Evolutionary conservation across 2,113 vertebrate genomes (phyloP), one percentile per base, ranked within the genome.

Genomic region (Taxidea taxus): DNA sequence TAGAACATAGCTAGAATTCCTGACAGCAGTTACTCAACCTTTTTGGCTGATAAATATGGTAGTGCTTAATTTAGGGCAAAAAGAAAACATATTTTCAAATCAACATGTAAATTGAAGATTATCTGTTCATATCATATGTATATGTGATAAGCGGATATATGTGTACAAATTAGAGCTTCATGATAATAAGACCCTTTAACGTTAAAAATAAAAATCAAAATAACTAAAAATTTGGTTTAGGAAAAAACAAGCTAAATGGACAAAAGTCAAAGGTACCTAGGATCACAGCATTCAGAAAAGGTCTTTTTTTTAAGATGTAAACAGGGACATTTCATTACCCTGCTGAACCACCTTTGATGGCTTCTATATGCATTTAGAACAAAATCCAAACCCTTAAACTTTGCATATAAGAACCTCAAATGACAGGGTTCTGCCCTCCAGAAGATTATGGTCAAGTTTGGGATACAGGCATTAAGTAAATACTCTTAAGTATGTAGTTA

Each of bases 181-280:
- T 87, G 29, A 78, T 47, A 87, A 75, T 68, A 20, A 89, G 3
- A 25, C 0, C 39, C 34, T 42, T 47, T 94, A 58, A 60, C 70
- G 80, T 70, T 94, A 74, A 96, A 88, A 74, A 58, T 84, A 20
- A 68, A 90, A 83, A 39, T 85, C 6, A 89, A 89, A 78, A 56
- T 86, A 84, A 91, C 20, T 75, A 72, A 91, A 84, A 83, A 25
- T 83, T 51, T 81, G 0, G 0, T 34, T 93, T 95, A 58, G 27
- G 83, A 81, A 66, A 60, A 74, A 51, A n/a, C 21, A 80, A 80
- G 23, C 13, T 81, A 75, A 6, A 7, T 2, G 14, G 37, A 85
- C 94, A 84, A 51, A 60, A 20, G 21, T 66, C 34, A 54, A 85
- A 93, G 56, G 1, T 7, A 39, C 0, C 6, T 70, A 56, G 34